Conservation (phyloP, 2,888 invertebrate species). For the Drosophila conformis region DNA sequence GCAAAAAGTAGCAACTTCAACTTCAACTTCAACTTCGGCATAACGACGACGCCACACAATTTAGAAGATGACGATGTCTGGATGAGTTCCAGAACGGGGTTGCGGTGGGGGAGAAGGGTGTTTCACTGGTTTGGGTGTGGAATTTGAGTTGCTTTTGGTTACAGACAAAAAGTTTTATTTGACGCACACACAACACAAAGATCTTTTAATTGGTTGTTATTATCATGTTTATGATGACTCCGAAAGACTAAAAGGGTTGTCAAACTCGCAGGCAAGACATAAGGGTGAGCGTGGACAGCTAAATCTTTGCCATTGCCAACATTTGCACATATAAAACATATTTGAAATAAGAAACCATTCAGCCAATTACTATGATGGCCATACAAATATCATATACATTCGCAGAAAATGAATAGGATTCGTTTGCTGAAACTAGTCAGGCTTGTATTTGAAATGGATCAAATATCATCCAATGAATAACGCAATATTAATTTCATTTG, state of each 20-base stretch:
- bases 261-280: conserved; percentile 17
- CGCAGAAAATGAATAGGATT: conserved; percentile 4
- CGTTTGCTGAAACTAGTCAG: conserved; percentile 4
- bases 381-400: conserved; percentile 17
- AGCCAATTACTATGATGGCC: conserved; percentile 59
- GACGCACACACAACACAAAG: conserved; percentile 45
- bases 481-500: neutral
- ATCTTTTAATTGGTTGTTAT: conserved; percentile 78
- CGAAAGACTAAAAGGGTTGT: conserved; percentile 68
- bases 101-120: neutral
- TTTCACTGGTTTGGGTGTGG: conserved; percentile 35
- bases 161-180: conserved; percentile 63
- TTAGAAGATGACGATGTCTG: conserved; percentile 21
- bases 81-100: too few relatives aligned
- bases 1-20: conserved; percentile 71
- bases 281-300: conserved; percentile 46
- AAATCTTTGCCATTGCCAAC: conserved; percentile 1
- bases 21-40: conserved; percentile 13
- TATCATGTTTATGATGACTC: conserved; percentile 59
- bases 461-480: conserved; percentile 2
- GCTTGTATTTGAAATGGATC: conserved; percentile 12
- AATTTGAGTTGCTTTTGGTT: conserved; percentile 73
- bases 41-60: conserved; percentile 21
- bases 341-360: conserved; percentile 49
- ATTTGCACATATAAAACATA: conserved; percentile 15